These are phyloP conservation scores for Palaemon carinicauda DNA, from an alignment of 1,140 invertebrate species.

Conservation along the genomic window DNA sequence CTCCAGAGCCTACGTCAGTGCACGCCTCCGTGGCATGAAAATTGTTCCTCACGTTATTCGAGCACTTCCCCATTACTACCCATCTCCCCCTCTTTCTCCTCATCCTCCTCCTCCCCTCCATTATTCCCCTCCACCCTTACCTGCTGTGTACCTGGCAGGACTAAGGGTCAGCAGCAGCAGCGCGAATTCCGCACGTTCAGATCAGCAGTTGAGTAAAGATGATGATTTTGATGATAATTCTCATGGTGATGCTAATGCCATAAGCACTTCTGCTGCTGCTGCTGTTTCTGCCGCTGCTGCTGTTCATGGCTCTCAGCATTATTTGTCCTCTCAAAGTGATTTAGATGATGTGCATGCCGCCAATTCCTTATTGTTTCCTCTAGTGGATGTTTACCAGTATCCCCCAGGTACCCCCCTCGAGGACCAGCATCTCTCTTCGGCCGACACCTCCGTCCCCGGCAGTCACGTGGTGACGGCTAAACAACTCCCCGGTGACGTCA, in stretches of 20 bases:
- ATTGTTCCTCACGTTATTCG: not conserved
- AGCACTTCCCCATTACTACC: not conserved
- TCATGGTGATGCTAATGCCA: too few species aligned
- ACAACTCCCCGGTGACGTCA: not conserved
- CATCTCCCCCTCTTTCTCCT: not conserved
- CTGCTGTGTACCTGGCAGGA: not conserved
- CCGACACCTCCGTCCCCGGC: not conserved
- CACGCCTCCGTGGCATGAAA: constrained; percentile 16
- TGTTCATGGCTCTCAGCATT: too few species aligned
- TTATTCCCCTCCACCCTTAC: not conserved
- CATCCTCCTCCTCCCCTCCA: not conserved
- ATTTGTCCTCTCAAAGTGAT: constrained; percentile 3
- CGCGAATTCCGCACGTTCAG: not conserved
- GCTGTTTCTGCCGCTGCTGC: not conserved
- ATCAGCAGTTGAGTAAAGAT: not conserved
- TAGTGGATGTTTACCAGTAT: constrained; percentile 31
- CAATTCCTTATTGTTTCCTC: constrained; percentile 2
- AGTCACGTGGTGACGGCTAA: too few species aligned
- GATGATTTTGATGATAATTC: too few species aligned
- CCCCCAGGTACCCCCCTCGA: not conserved
- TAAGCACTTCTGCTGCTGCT: not conserved
- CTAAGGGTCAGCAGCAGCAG: not conserved
- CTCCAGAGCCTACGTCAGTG: not conserved
- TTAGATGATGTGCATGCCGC: constrained; percentile 28
- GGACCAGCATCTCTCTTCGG: not conserved